These are phyloP conservation scores for Gobio occitaniae DNA, from an alignment of 2,797 vertebrate genomes.

Conservation along the genomic window DNA sequence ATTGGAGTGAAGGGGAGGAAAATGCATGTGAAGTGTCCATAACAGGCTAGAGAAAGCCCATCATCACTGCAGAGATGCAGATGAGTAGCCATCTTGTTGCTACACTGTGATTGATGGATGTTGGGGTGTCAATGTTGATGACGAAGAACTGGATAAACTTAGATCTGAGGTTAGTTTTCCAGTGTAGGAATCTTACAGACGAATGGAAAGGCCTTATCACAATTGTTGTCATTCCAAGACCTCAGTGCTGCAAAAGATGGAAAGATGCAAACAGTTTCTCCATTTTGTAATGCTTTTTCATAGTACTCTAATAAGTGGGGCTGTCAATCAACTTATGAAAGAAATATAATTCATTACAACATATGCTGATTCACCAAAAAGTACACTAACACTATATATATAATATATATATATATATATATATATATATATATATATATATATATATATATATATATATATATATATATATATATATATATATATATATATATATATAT, in stretches of 20 bases:
- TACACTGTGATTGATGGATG: neutral
- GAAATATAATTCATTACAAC: neutral
- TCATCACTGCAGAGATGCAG: slow-evolving; percentile 7
- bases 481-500: neutral
- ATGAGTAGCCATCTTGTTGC: slow-evolving; percentile 14
- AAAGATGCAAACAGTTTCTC: slow-evolving; percentile 19
- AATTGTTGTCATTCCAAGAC: slow-evolving; percentile 86
- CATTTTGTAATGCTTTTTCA: neutral
- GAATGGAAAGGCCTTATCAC: slow-evolving; percentile 80
- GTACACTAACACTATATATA: neutral
- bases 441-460: too few relatives aligned
- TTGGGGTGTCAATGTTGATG: neutral
- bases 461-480: too few relatives aligned
- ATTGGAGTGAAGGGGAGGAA: neutral
- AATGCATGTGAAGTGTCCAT: neutral
- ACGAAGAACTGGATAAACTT: neutral
- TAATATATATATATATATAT: neutral
- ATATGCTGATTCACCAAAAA: neutral
- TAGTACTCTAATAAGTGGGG: neutral
- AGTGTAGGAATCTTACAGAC: slow-evolving; percentile 83
- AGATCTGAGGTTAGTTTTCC: slow-evolving; percentile 62
- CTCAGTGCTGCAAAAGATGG: slow-evolving; percentile 73
- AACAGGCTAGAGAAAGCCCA: neutral
- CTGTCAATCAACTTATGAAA: neutral
- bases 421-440: too few relatives aligned